Percentiles rank a stretch among this genome's conserved stretches.
These are phyloP conservation scores for Lucifuga dentata DNA, from an alignment of 2,113 vertebrate genomes.

Conservation along the genomic window DNA sequence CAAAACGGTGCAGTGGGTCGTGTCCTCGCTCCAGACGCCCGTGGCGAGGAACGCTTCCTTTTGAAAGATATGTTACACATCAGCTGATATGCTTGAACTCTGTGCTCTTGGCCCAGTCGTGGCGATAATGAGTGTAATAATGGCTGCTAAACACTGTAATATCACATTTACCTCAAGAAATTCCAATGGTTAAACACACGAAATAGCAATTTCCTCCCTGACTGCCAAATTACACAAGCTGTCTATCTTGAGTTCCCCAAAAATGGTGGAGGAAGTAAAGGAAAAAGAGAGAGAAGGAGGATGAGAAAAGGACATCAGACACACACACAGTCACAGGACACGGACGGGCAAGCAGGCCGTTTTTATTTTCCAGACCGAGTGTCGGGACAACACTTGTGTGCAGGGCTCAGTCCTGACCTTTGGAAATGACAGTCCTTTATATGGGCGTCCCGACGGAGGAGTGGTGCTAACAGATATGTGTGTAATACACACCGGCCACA, in stretches of 20 bases:
- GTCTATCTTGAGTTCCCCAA: slow-evolving; percentile 51
- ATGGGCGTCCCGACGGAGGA: slow-evolving; percentile 79
- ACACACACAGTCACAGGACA: slow-evolving; percentile 72
- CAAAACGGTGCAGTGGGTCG: slow-evolving; percentile 11
- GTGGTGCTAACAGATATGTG: slow-evolving; percentile 79
- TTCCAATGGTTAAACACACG: slow-evolving; percentile 23
- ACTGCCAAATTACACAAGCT: slow-evolving; percentile 41
- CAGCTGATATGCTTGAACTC: slow-evolving; percentile 34
- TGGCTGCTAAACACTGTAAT: slow-evolving; percentile 18
- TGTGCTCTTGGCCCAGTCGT: slow-evolving; percentile 21
- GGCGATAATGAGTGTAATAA: slow-evolving; percentile 47
- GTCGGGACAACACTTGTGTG: slow-evolving; percentile 85
- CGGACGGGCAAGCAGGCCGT: slow-evolving; percentile 56
- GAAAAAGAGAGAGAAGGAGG: slow-evolving; percentile 29
- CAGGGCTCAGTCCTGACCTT: slow-evolving; percentile 84
- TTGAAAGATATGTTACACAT: slow-evolving; percentile 33
- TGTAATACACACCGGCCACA: slow-evolving; percentile 84
- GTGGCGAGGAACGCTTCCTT: slow-evolving; percentile 17
- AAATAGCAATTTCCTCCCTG: slow-evolving; percentile 40
- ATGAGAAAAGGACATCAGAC: slow-evolving; percentile 57
- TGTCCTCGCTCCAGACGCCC: slow-evolving; percentile 23
- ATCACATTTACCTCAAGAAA: slow-evolving; percentile 42
- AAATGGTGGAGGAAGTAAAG: slow-evolving; percentile 29
- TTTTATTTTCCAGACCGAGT: slow-evolving; percentile 80
- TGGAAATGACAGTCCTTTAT: slow-evolving; percentile 85